Evolutionary conservation across 2,888 invertebrate species (phyloP), one percentile per base, ranked within the genome.

Genomic region (Melipona bicolor): DNA sequence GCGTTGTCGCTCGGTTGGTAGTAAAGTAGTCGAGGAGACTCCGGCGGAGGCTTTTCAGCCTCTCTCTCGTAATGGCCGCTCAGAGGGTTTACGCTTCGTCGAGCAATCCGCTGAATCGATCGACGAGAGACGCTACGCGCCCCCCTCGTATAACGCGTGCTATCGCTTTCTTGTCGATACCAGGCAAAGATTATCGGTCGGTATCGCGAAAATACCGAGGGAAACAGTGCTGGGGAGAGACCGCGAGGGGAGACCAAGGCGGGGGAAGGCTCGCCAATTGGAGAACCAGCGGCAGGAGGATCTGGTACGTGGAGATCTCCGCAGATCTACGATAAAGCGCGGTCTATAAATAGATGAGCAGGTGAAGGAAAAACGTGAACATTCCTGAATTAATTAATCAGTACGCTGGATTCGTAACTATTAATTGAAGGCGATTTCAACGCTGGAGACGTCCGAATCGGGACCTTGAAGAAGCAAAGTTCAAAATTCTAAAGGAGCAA

Each of bases 21-120:
- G 67, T 36, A 71, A 82, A 75, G 82, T 77, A 83, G 82, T 67
- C n/a, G n/a, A n/a, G 70, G 82, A 19, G 56, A 74, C 81, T 81
- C 64, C 27, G 81, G 27, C 62, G 32, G 9, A 74, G 74, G 81
- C 82, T 82, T 78, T 78, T 74, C 78, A 83, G 65, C 62, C 84
- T 56, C 56, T 56, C 56, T 75, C 68, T 36, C 72, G 74, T 64
- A 59, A 84, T 79, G 74, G 75, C 64, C 79, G 54, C 61, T 75
- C 24, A 69, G 32, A 77, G 75, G 73, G 61, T 87, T 88, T 71
- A 87, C 73, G 81, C 79, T 77, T 70, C 81, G 81, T 79, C 87
- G 89, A 70, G 87, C 80, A 77, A 84, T 87, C 76, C 87, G 68
- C 43, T 50, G 79, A 67, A 87, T 87, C 89, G 84, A 88, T 89